Percentiles rank a stretch among this genome's conserved stretches.
phyloP scores from a whole-genome alignment of 2,888 invertebrate genomes.

The Holacanthella duospinosa region DNA sequence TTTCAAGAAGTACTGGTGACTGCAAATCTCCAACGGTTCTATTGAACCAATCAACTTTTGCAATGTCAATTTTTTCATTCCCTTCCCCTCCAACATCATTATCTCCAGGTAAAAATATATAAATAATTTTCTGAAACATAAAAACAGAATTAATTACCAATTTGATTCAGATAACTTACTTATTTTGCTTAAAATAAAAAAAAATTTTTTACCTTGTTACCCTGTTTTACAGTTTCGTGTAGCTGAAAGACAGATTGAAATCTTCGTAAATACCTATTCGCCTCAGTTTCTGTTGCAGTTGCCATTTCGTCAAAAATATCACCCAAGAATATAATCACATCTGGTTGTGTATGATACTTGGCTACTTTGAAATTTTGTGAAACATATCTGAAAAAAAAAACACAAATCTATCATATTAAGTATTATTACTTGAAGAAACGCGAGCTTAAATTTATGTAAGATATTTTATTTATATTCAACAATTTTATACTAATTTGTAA shows the following conservation, averaged over 20 bases:
- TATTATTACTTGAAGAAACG: not conserved
- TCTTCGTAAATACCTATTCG: conserved; percentile 60
- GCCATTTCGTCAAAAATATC: conserved; percentile 94
- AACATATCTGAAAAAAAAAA: conserved; percentile 56
- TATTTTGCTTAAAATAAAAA: too few species aligned
- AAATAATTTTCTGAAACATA: conserved; percentile 26
- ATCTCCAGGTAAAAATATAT: conserved; percentile 81
- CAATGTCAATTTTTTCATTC: conserved; percentile 53
- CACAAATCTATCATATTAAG: conserved; percentile 1
- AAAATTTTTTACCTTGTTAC: too few species aligned
- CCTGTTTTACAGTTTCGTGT: too few species aligned
- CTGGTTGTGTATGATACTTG: conserved; percentile 59
- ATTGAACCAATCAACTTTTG: conserved; percentile 63
- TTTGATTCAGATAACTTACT: too few species aligned
- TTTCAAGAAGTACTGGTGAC: conserved; percentile 43
- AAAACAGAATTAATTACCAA: not conserved
- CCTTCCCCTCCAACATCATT: conserved; percentile 95
- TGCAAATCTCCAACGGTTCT: conserved; percentile 61
- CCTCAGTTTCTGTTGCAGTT: conserved; percentile 58
- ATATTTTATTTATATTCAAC: too few species aligned
- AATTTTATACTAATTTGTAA: too few species aligned
- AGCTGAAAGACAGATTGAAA: conserved; percentile 55
- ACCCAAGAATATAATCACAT: conserved; percentile 79
- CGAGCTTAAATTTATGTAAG: too few species aligned
- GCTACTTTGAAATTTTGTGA: conserved; percentile 65